Evolutionary conservation across 2,888 invertebrate genomes (phyloP).

Genomic region (Subacronicta megacephala): DNA sequence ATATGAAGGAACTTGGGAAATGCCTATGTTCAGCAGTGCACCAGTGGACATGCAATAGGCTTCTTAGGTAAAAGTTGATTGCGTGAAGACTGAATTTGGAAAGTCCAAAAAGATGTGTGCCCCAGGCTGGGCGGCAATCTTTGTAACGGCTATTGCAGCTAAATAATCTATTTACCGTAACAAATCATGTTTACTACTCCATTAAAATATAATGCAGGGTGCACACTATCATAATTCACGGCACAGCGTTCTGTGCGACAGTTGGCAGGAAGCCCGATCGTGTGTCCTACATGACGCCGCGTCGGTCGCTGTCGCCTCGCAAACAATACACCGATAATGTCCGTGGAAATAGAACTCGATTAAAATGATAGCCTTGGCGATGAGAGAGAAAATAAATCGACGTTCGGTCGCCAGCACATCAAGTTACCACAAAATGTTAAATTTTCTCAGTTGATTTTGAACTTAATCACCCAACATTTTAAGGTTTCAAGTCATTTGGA

Average conservation of each 20-base stretch:
- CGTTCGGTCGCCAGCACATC: too few relatives aligned
- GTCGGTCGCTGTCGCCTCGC: conserved; percentile 34
- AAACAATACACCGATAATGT: conserved; percentile 39
- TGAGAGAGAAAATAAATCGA: not conserved
- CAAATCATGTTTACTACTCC: conserved; percentile 39
- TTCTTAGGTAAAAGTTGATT: too few relatives aligned
- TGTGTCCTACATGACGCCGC: conserved; percentile 48
- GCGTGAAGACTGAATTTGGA: too few relatives aligned
- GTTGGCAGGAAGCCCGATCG: conserved; percentile 49
- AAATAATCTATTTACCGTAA: conserved; percentile 38
- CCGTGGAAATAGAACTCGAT: conserved; percentile 43
- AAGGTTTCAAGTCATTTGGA: too few relatives aligned
- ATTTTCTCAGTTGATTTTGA: too few relatives aligned
- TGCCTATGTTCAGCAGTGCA: too few relatives aligned
- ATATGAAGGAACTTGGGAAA: too few relatives aligned
- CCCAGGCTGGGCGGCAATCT: not conserved
- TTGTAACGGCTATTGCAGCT: not conserved
- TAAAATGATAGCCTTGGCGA: conserved; percentile 47
- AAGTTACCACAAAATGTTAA: too few relatives aligned
- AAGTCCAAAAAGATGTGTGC: too few relatives aligned
- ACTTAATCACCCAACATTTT: too few relatives aligned
- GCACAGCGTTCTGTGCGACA: conserved; percentile 11
- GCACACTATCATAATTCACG: conserved; percentile 41
- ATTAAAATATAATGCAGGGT: conserved; percentile 44
- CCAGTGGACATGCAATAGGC: too few relatives aligned